Base-by-base conservation (phyloP, 2,888 invertebrate species). In the Tinea trinotella region DNA sequence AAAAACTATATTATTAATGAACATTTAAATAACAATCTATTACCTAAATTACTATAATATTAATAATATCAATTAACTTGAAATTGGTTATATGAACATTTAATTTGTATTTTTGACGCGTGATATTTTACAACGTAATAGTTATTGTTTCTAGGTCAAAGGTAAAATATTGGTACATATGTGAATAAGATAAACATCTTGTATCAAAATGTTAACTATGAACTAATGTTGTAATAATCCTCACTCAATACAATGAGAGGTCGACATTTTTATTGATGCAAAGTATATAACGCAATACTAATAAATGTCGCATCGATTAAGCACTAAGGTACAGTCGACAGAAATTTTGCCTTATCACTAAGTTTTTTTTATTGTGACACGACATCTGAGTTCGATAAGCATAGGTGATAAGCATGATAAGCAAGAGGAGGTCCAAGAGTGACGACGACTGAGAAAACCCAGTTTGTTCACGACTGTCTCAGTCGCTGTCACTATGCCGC, bases 161-260 rank as follows among this genome's bases (percentile, higher is more conserved):
- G 46, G 46, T 46, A 46, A 44, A 35, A 22, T n/a, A 12, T 12
- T 17, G 46, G 46, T 19, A n/a, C n/a, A n/a, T n/a, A 19, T 46
- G 19, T 46, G 50, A n/a, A 40, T 17, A 60, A 64, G 73, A 76
- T 72, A 61, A 58, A 59, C 64, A 73, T 71, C 70, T 66, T 58
- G 53, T 58, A 61, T 65, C 65, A 70, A 50, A 76, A 78, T 72
- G 71, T 68, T 72, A 70, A 74, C 67, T 63, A 59, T 61, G 24
- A 15, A 40, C 40, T 15, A 19, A 19, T 50, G 22, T 50, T 24
- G 50, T 50, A 50, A 50, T 50, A 10, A 15, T 50, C 50, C 6
- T 15, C 15, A 48, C 7, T 18, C 22, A 50, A 24, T 50, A 18
- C 18, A 50, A 24, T 24, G n/a, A 20, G 50, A 50, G 50, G 24